These are phyloP conservation scores for Laticauda laticaudata DNA, from an alignment of 2,113 vertebrate species.

Conservation along the genomic window DNA sequence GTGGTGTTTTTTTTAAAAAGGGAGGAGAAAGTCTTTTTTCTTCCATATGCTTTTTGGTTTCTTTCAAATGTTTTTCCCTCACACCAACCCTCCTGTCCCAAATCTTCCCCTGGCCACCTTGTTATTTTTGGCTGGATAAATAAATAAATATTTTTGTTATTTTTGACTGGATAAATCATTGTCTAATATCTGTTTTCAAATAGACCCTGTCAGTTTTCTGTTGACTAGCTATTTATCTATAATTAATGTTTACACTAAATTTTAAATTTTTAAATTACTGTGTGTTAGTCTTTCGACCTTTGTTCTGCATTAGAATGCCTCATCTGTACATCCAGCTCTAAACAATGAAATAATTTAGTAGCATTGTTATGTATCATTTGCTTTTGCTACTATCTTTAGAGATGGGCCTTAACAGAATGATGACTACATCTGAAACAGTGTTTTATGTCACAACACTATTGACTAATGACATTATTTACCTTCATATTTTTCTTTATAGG, in stretches of 20 bases:
- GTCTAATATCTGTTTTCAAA: slow-evolving; percentile 8
- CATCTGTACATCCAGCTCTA: neutral
- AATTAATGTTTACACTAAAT: neutral
- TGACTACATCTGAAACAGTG: neutral
- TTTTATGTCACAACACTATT: neutral
- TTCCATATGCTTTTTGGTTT: slow-evolving; percentile 1
- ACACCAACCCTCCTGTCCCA: neutral
- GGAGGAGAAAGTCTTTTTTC: neutral
- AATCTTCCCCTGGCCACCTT: slow-evolving; percentile 2
- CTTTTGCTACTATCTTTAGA: neutral
- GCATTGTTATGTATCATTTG: neutral
- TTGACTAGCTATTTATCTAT: slow-evolving; percentile 1
- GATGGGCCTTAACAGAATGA: neutral
- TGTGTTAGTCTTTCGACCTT: neutral
- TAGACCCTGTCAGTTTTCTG: neutral
- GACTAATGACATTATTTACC: neutral
- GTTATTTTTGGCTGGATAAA: slow-evolving; percentile 24
- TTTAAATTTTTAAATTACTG: neutral
- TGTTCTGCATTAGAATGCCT: neutral
- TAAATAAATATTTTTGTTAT: neutral
- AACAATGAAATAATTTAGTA: neutral
- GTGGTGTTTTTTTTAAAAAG: neutral
- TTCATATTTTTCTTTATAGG: neutral
- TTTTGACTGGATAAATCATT: slow-evolving; percentile 17
- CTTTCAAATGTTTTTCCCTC: neutral